Evolutionary conservation across 2,888 invertebrate species (phyloP).

Genomic region (Leptogaster cylindrica): DNA sequence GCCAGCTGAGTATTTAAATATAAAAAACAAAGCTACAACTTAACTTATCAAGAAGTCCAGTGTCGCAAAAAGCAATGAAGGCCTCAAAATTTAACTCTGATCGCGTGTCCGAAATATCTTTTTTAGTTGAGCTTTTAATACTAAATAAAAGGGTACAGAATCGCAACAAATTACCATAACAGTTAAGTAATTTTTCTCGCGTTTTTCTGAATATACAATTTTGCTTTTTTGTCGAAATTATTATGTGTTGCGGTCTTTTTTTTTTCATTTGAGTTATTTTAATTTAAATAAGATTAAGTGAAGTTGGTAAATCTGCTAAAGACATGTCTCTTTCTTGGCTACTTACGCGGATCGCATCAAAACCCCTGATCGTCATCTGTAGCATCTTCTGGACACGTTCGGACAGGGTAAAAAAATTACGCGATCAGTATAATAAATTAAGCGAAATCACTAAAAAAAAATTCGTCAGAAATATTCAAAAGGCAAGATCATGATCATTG

Average conservation of each 20-base stretch:
- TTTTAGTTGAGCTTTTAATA: too few relatives aligned
- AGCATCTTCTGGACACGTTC: not conserved
- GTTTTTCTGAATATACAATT: slow-evolving; percentile 2
- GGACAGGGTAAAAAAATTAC: not conserved
- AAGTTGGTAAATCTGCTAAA: not conserved
- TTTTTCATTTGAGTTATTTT: not conserved
- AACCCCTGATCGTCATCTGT: not conserved
- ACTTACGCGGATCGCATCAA: not conserved
- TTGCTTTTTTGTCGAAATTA: too few relatives aligned
- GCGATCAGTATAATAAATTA: slow-evolving; percentile 28
- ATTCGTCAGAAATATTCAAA: too few relatives aligned
- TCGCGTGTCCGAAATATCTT: too few relatives aligned
- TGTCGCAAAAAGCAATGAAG: not conserved
- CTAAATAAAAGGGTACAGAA: slow-evolving; percentile 16
- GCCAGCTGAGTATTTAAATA: too few relatives aligned
- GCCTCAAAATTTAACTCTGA: too few relatives aligned
- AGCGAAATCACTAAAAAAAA: not conserved
- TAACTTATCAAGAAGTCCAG: not conserved
- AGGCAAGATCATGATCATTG: too few relatives aligned
- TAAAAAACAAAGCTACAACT: too few relatives aligned
- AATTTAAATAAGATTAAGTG: slow-evolving; percentile 1
- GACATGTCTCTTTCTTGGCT: not conserved
- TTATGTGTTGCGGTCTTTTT: too few relatives aligned
- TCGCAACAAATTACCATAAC: slow-evolving; percentile 11
- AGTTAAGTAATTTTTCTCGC: slow-evolving; percentile 36